Base-by-base conservation (phyloP, 2,113 vertebrate species). In the Rana temporaria region DNA sequence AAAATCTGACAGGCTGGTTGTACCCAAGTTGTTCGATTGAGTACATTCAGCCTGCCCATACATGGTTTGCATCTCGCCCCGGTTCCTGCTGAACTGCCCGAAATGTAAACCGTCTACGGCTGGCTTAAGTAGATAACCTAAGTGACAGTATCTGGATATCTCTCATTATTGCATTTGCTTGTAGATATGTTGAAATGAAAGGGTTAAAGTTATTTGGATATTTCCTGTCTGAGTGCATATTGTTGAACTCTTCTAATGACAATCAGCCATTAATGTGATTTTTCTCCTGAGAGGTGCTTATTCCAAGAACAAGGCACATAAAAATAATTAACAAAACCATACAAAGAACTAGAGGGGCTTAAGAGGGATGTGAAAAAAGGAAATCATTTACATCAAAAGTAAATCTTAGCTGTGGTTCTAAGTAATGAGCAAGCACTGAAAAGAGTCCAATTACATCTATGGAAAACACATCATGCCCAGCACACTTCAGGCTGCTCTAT, bases 331-430 rank as follows among this genome's bases (percentile, higher is more conserved):
- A 24, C 79, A 38, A 74, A 66, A 74, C 22, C 26, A 20, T 56
- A 73, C 42, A 82, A 82, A 74, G 70, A 57, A 26, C 42, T 74
- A 48, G 38, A 64, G 60, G 26, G 19, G 30, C 79, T 66, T 24
- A 53, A 74, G 59, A 73, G 69, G 19, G 52, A 55, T 66, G 60
- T 42, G 62, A 38, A 82, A 62, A 64, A 52, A 6, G 57, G 7
- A 73, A 72, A 81, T 55, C 17, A 34, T 81, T 72, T 34, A 72
- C 57, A 72, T 81, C 79, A 81, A 81, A 65, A 56, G 30, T 73
- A 15, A 66, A 59, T 48, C 24, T 55, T 19, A 65, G 12, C 42
- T 1, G 38, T 22, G 48, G 19, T 38, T 73, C 48, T 57, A 82
- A 73, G 66, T 56, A 81, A 63, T 14, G 38, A 20, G 42, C 6